These are phyloP conservation scores for Ptilodon capucinus DNA, from an alignment of 2,888 invertebrate genomes.

Conservation along the genomic window DNA sequence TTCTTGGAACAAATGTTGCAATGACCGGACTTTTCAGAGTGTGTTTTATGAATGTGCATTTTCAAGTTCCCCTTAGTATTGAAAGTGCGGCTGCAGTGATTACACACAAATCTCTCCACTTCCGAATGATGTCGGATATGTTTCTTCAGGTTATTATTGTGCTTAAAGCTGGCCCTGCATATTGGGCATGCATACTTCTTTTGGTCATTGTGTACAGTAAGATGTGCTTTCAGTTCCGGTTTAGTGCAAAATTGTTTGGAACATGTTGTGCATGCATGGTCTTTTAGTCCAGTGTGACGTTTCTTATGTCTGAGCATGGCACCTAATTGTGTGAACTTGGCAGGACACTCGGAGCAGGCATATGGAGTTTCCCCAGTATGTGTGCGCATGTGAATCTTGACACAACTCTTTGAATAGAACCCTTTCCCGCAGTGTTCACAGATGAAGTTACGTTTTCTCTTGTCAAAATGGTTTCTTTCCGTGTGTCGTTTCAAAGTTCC, in stretches of 20 bases:
- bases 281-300: conserved; percentile 55
- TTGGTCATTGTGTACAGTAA: conserved; percentile 52
- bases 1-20: conserved; percentile 76
- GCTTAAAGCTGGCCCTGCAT: conserved; percentile 75
- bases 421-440: conserved; percentile 71
- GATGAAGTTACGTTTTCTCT: conserved; percentile 53
- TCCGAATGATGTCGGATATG: conserved; percentile 68
- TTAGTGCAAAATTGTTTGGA: conserved; percentile 62
- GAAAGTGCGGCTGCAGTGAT: conserved; percentile 68
- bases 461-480: conserved; percentile 49
- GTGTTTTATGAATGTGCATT: conserved; percentile 75
- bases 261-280: conserved; percentile 55
- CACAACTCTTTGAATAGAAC: conserved; percentile 58
- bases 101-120: conserved; percentile 59
- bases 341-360: conserved; percentile 53
- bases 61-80: conserved; percentile 75
- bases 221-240: conserved; percentile 58
- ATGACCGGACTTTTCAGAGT: conserved; percentile 79
- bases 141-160: conserved; percentile 74
- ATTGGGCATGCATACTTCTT: conserved; percentile 58
- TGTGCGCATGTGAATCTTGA: conserved; percentile 59
- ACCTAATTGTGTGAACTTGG: conserved; percentile 58
- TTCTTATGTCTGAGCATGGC: conserved; percentile 56
- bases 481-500: conserved; percentile 58
- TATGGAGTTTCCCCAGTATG: conserved; percentile 73